Percentiles rank a stretch among this genome's conserved stretches.
These are phyloP conservation scores for Callimorpha dominula DNA, from an alignment of 2,888 invertebrate species.

Conservation along the genomic window DNA sequence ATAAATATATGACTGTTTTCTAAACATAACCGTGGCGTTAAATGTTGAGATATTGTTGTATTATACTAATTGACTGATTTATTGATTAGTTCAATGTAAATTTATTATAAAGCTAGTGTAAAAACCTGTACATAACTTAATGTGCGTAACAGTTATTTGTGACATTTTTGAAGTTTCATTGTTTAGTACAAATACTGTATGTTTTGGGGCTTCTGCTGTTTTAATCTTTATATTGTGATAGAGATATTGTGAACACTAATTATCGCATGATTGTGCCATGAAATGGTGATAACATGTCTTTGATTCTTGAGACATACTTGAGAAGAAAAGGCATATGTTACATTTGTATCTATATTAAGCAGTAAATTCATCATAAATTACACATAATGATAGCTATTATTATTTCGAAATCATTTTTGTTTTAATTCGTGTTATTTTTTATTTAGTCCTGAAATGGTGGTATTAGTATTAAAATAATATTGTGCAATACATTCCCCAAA, in stretches of 20 bases:
- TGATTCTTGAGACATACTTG: conserved; percentile 10
- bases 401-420: conserved; percentile 13
- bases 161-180: conserved; percentile 59
- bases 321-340: conserved; percentile 11
- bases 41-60: conserved; percentile 56
- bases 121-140: conserved; percentile 60
- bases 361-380: conserved; percentile 16
- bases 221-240: conserved; percentile 57
- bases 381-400: neutral
- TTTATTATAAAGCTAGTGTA: conserved; percentile 53
- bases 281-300: conserved; percentile 38
- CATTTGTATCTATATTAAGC: conserved; percentile 35
- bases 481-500: conserved; percentile 78
- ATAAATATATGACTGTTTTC: conserved; percentile 28
- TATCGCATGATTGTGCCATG: conserved; percentile 62
- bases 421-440: conserved; percentile 12
- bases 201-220: conserved; percentile 66
- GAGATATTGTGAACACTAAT: conserved; percentile 32
- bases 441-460: conserved; percentile 13
- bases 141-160: conserved; percentile 61
- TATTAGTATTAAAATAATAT: conserved; percentile 40
- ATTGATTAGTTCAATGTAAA: conserved; percentile 69
- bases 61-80: conserved; percentile 77
- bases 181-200: conserved; percentile 67
- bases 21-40: conserved; percentile 32